Evolutionary conservation across 2,888 invertebrate species (phyloP), one percentile per base, ranked within the genome.

Genomic region (Machimus atricapillus): DNA sequence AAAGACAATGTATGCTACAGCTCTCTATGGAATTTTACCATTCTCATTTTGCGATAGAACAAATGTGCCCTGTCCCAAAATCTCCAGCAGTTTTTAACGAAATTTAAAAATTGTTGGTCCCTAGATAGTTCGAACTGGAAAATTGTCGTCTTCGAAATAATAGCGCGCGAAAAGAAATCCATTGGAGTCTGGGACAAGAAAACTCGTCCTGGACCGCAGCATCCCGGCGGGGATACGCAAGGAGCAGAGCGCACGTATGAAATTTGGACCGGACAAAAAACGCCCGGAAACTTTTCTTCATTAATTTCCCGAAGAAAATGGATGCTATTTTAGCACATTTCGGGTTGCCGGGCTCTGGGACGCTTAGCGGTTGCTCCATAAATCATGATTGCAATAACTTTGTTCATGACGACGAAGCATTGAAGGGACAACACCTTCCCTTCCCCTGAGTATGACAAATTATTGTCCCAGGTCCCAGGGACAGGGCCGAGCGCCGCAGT

Each of bases 321-420:
- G 76, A 76, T 76, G 31, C 76, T 76, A 76, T 76, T 76, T 76
- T 34, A 76, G 76, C 34, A 76, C 34, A 76, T 76, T n/a, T 14
- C 14, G 76, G 12, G 19, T 6, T 40, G 5, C 76, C 19, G 37
- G 34, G 14, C 7, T 27, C 23, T 31, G 31, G 19, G 58, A 40
- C 58, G 58, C 34, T 82, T 66, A 23, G 82, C 37, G 82, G 58
- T 82, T 82, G 82, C 37, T 82, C 37, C 82, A 82, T 82, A 82
- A 82, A 82, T 82, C 82, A 82, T 82, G 37, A 58, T 58, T 82
- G 82, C 82, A 82, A 82, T 82, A 82, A 82, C 58, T 82, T 82
- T 66, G 66, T 66, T 37, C 66, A 58, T 56, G 58, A 82, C 66
- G 66, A 82, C 82, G 82, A 23, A 82, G 82, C 82, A 82, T 56